Base-by-base conservation (phyloP, 2,888 invertebrate genomes). In the Emesis furor region DNA sequence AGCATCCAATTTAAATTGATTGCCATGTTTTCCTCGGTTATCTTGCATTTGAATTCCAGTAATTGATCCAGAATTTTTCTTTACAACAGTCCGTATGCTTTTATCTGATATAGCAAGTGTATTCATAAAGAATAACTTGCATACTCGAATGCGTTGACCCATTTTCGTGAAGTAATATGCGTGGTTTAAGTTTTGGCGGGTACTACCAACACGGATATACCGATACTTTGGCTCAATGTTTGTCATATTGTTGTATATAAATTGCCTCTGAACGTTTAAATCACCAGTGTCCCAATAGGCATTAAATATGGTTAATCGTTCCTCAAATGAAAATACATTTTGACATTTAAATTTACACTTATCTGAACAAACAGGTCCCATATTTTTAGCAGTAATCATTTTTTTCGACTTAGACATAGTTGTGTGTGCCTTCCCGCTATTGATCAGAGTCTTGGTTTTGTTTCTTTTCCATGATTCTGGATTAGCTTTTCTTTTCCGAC, bases 61-160 rank as follows among this genome's bases (percentile, higher is more conserved):
- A 32, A 68, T 67, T 39, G 46, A 35, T 51, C 10, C 68, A 30
- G 76, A 78, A 68, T 73, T 68, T 74, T 81, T 77, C 62, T 84
- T 79, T 73, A 79, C 72, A 76, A 79, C 79, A 37, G 79, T 73
- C 73, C 76, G 72, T 39, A 81, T 83, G 0, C 30, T 75, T 82
- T 76, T 83, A 77, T 86, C 86, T 8, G 82, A 83, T 6, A 86
- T 83, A 79, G 83, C n/a, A n/a, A 71, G 76, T n/a, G 84, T 87
- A 65, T 81, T 84, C 81, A 83, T 84, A 73, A 86, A 86, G 79
- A 86, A 86, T 59, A 80, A 30, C 69, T 86, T 84, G 32, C 83
- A 86, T 24, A 86, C 86, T 74, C 83, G 81, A 30, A 82, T 75
- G 62, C 81, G 79, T n/a, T 79, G 37, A 82, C 78, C 59, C 42